phyloP scores from a whole-genome alignment of 2,113 vertebrate species.

The Pomatostomus ruficeps region DNA sequence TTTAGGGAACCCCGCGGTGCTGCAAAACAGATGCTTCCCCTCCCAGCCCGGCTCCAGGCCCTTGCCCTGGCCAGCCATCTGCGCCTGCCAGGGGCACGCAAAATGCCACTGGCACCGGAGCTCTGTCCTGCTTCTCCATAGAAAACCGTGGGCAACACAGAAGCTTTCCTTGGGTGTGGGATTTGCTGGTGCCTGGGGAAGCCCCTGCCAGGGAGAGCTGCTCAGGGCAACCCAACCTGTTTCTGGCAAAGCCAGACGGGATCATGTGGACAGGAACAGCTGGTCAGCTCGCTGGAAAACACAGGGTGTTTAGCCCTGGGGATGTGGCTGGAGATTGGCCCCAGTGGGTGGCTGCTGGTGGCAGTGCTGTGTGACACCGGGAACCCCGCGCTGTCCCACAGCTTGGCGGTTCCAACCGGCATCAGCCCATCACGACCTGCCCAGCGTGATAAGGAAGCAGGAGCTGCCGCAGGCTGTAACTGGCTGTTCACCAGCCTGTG shows the following conservation, averaged over 20 bases:
- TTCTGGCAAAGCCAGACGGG: not conserved
- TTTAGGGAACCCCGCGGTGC: conserved; percentile 8
- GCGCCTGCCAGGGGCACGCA: rapidly evolving
- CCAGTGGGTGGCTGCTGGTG: not conserved
- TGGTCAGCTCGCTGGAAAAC: not conserved
- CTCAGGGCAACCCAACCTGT: not conserved
- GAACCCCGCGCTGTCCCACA: rapidly evolving
- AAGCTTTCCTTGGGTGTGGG: not conserved
- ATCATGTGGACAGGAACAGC: not conserved
- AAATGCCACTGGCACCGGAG: rapidly evolving
- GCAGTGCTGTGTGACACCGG: not conserved
- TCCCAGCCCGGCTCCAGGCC: not conserved
- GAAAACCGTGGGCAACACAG: not conserved
- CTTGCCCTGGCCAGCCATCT: not conserved
- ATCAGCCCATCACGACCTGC: not conserved
- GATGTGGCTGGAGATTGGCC: not conserved
- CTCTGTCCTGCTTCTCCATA: not conserved
- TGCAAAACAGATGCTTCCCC: not conserved
- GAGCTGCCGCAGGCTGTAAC: not conserved
- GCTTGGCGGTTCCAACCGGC: rapidly evolving
- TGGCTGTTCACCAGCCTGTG: not conserved
- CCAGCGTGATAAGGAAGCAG: not conserved
- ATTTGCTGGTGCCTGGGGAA: not conserved
- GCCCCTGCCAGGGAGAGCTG: not conserved
- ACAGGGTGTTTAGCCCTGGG: not conserved